Base-by-base conservation (phyloP, 2,888 invertebrate genomes). In the Coenonympha arcania region DNA sequence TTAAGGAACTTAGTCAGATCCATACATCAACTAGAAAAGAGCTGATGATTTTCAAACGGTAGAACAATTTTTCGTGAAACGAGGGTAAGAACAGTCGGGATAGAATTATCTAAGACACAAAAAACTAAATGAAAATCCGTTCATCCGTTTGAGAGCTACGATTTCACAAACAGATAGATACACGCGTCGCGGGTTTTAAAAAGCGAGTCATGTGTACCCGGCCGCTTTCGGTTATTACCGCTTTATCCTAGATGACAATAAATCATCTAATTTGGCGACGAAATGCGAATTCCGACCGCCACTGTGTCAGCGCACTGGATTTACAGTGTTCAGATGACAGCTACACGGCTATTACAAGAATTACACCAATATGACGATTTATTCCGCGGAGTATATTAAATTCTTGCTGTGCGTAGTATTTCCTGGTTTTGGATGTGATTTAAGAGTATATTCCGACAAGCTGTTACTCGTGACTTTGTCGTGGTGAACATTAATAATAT, bases 221-320 rank as follows among this genome's bases (percentile, higher is more conserved):
- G 28, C 37, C 24, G 26, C 31, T 15, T 39, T 50, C 40, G 36
- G 55, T 59, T 59, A 65, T 68, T 66, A 59, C 62, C 54, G 65
- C 64, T 60, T 69, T 71, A 79, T 79, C 73, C 69, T 61, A 65
- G 66, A 76, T 76, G 76, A 81, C 76, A 83, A 84, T 85, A 84
- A 85, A 85, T 85, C 84, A 83, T 77, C 66, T 82, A 81, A 84
- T 84, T 83, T 81, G 73, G 79, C 76, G 78, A 72, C 73, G 71
- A 72, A 74, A 73, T 65, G 69, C 70, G 73, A 65, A 72, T 72
- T 75, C 71, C 66, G 68, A 61, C 60, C 65, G 56, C 62, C 60
- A 59, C 64, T 62, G 67, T 66, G 60, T 66, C 66, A 52, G 61
- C 64, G 72, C 36, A 69, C 69, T 73, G 72, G 77, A 73, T 80